phyloP scores from a whole-genome alignment of 2,113 vertebrate species.

The Reinhardtius hippoglossoides region DNA sequence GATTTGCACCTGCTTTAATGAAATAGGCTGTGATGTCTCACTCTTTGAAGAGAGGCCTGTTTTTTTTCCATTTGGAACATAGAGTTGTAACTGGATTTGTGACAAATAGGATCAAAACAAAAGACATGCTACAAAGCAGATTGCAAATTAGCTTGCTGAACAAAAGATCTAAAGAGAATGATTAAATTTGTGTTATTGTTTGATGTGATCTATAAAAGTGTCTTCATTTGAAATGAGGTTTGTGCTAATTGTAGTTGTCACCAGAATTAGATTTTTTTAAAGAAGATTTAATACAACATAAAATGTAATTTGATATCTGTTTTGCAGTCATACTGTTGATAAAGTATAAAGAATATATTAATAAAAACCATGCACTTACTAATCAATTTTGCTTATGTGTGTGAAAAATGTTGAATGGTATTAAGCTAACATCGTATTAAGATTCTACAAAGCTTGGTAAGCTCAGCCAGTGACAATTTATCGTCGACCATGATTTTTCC shows the following conservation, averaged over 20 bases:
- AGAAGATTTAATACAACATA: background rate
- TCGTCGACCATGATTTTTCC: background rate
- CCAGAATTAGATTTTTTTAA: background rate
- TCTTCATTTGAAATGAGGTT: constrained; percentile 30
- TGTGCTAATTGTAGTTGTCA: constrained; percentile 12
- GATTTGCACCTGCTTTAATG: constrained; percentile 59
- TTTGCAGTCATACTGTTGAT: background rate
- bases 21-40: constrained; percentile 59
- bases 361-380: background rate
- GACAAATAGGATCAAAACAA: constrained; percentile 57
- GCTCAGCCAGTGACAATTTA: background rate
- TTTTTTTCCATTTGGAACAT: constrained; percentile 47
- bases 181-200: constrained; percentile 45
- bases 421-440: background rate
- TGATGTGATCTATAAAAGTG: constrained; percentile 44
- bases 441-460: background rate
- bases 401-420: background rate
- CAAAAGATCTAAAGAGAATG: constrained; percentile 48
- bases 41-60: constrained; percentile 61
- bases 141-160: constrained; percentile 41
- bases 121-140: constrained; percentile 40
- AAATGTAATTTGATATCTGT: background rate
- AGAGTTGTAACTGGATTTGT: constrained; percentile 44
- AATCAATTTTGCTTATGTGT: background rate
- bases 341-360: background rate